phyloP scores from a whole-genome alignment of 2,113 vertebrate species.

The Tapirus terrestris region DNA sequence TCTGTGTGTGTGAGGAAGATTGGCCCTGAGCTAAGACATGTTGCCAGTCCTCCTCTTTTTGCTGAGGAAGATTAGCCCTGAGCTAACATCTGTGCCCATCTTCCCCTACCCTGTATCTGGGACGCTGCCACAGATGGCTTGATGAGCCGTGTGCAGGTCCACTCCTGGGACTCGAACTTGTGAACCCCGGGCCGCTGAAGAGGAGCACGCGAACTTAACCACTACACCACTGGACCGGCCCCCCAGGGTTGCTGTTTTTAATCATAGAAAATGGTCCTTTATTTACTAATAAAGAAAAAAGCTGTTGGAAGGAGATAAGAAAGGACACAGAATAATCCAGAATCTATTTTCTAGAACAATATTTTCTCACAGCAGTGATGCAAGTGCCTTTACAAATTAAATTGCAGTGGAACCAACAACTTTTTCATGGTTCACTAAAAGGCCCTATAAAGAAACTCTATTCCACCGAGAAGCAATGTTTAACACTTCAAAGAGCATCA shows the following conservation, averaged over 20 bases:
- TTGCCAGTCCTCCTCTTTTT: too few species aligned
- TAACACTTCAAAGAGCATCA: background rate
- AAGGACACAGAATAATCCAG: background rate
- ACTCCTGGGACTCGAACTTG: too few species aligned
- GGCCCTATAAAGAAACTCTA: background rate
- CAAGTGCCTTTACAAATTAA: background rate
- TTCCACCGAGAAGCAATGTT: background rate
- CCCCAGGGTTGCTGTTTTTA: background rate
- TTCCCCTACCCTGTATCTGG: too few species aligned
- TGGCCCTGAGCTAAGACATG: too few species aligned
- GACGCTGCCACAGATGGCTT: too few species aligned
- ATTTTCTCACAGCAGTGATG: background rate
- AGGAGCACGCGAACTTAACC: too few species aligned
- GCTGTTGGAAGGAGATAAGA: background rate
- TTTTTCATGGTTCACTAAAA: background rate
- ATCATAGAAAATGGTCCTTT: background rate
- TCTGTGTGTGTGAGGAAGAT: background rate
- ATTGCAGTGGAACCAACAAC: background rate
- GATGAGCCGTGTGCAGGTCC: too few species aligned
- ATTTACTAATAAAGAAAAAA: conserved; percentile 40
- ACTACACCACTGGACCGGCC: too few species aligned
- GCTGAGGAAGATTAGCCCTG: too few species aligned
- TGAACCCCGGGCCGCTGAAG: too few species aligned
- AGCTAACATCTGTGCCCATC: too few species aligned
- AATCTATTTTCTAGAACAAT: background rate